A percentile compares a stretch with the other conserved stretches of the same genome.
Conservation (phyloP, 1,140 invertebrate species). For the Drosophila tani region DNA sequence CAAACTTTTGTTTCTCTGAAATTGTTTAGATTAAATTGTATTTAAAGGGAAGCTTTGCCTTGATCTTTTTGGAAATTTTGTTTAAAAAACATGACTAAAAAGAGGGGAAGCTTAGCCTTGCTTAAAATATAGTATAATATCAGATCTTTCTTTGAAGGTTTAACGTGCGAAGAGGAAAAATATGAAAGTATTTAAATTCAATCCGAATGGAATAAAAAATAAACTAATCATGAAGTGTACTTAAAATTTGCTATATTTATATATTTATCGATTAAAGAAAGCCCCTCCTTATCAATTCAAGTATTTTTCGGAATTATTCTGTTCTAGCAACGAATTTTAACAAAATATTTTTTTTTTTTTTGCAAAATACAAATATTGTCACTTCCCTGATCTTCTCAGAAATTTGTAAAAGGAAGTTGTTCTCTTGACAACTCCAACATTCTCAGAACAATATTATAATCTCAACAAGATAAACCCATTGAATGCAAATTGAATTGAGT, state of each 20-base stretch:
- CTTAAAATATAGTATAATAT: background rate
- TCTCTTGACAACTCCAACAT: background rate
- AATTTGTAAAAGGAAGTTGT: background rate
- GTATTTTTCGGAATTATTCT: background rate
- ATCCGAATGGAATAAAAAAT: background rate
- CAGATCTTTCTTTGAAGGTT: background rate
- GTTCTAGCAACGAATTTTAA: background rate
- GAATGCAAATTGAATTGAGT: conserved; percentile 29
- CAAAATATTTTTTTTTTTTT: background rate
- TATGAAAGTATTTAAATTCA: too few species aligned
- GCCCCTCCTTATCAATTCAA: too few species aligned
- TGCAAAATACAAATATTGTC: background rate
- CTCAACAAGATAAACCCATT: conserved; percentile 1
- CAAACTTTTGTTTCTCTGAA: background rate
- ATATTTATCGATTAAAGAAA: background rate
- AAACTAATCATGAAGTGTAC: too few species aligned
- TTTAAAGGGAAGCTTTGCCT: background rate
- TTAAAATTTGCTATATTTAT: too few species aligned
- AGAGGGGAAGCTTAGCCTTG: background rate
- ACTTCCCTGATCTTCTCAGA: background rate
- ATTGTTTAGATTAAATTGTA: background rate
- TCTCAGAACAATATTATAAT: background rate
- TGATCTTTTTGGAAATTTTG: background rate
- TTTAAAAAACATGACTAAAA: background rate
- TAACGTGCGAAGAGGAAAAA: background rate